A percentile compares a stretch with the other conserved stretches of the same genome.
phyloP scores from a whole-genome alignment of 1,140 invertebrate genomes.

The Hesperophylax magnus region DNA sequence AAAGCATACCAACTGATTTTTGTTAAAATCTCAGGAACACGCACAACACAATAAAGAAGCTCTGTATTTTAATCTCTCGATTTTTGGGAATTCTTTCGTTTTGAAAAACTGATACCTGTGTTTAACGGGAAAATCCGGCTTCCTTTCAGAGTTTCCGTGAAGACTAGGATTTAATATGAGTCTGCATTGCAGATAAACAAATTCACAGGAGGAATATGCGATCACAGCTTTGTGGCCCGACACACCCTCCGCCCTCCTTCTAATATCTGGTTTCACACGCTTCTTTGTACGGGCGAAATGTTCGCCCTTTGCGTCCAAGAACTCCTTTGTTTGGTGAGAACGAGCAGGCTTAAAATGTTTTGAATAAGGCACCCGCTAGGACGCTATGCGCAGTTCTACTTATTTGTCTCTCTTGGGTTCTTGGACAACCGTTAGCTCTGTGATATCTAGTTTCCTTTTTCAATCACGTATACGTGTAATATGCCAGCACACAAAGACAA shows the following conservation, averaged over 20 bases:
- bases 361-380: too few species aligned
- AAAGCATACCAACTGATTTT: too few species aligned
- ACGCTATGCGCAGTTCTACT: too few species aligned
- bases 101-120: constrained; percentile 1
- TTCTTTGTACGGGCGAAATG: constrained; percentile 4
- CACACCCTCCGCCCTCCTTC: not conserved
- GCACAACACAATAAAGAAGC: too few species aligned
- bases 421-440: too few species aligned
- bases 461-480: too few species aligned
- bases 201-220: constrained; percentile 10
- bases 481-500: too few species aligned
- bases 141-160: not conserved
- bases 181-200: constrained; percentile 28
- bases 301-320: constrained; percentile 10
- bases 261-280: constrained; percentile 39
- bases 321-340: not conserved
- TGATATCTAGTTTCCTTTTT: too few species aligned
- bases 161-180: constrained; percentile 29
- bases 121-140: not conserved
- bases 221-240: constrained; percentile 18
- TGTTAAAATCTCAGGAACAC: too few species aligned
- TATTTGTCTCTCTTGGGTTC: too few species aligned
- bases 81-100: too few species aligned
- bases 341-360: not conserved
- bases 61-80: too few species aligned